phyloP scores from a whole-genome alignment of 2,113 vertebrate species.

The Stegostoma tigrinum region DNA sequence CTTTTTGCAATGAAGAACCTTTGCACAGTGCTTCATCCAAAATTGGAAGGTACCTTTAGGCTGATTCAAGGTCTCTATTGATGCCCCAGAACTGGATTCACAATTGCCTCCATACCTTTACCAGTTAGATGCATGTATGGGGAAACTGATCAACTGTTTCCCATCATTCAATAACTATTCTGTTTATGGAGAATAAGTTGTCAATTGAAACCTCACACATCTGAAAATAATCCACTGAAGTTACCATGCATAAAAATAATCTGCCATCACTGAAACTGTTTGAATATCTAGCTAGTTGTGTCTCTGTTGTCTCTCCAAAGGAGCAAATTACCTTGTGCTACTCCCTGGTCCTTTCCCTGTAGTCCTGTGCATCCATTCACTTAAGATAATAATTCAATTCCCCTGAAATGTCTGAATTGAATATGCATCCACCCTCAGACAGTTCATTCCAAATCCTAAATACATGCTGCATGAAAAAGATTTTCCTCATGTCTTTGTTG shows the following conservation, averaged over 20 bases:
- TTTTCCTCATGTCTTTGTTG: too few species aligned
- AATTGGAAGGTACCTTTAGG: neutral
- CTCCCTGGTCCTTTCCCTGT: too few species aligned
- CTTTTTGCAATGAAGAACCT: neutral
- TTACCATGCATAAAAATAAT: neutral
- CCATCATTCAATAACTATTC: neutral
- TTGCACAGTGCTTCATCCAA: neutral
- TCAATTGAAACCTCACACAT: neutral
- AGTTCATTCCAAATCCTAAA: too few species aligned
- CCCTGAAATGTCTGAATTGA: too few species aligned
- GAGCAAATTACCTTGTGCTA: too few species aligned
- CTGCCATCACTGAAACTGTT: neutral
- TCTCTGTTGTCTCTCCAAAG: neutral
- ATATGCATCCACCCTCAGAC: too few species aligned
- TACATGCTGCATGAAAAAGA: too few species aligned
- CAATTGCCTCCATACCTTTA: neutral
- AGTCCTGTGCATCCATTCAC: too few species aligned
- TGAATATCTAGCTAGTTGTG: too few species aligned
- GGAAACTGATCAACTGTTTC: neutral
- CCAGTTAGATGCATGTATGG: neutral
- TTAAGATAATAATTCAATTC: too few species aligned
- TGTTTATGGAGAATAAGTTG: neutral
- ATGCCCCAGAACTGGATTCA: neutral
- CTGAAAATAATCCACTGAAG: neutral
- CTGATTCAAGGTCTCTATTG: neutral